Evolutionary conservation across 2,113 vertebrate genomes (phyloP), one percentile per base, ranked within the genome.

Genomic region (Stictonetta naevosa): DNA sequence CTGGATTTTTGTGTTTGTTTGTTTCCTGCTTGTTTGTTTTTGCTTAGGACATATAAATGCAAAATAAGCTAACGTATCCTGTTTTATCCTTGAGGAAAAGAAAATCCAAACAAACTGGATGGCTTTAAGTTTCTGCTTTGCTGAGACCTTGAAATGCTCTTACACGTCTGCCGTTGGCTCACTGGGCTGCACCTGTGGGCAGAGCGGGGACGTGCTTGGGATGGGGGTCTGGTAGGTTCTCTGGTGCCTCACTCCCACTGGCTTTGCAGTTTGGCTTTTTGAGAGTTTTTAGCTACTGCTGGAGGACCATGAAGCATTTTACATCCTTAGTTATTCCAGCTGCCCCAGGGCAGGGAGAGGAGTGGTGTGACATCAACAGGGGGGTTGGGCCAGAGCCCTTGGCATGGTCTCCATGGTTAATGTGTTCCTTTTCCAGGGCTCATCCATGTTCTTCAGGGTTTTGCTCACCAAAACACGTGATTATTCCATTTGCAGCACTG

Each of bases 191-290:
- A 11, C 0, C 29, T 16, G 21, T 0, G 2, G 68, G 33, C 7
- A 33, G 33, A 28, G 50, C 0, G 0, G 3, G 0, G 2, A 14
- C 0, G 0, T 3, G 2, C 67, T 17, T 0, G 0, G 53, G 36
- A 42, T 29, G 40, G 84, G 63, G 38, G 20, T 5, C 46, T 2
- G 5, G 29, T 22, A 10, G 23, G 25, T 52, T 53, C 50, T 11
- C 31, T 17, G 38, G 15, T 55, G 42, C 26, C 4, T 40, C 31
- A 0, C 21, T 38, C 23, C 46, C 15, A 2, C 31, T 64, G 34
- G 15, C 50, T 80, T 78, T 18, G 3, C 3, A 13, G 10, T 15
- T 28, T 8, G 60, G 26, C 18, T 67, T 5, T 38, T 48, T 22
- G 63, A 38, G 36, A 58, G 8, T 2, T 69, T 71, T 53, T 28